phyloP scores from a whole-genome alignment of 2,797 vertebrate species.

The Xenopus petersii region DNA sequence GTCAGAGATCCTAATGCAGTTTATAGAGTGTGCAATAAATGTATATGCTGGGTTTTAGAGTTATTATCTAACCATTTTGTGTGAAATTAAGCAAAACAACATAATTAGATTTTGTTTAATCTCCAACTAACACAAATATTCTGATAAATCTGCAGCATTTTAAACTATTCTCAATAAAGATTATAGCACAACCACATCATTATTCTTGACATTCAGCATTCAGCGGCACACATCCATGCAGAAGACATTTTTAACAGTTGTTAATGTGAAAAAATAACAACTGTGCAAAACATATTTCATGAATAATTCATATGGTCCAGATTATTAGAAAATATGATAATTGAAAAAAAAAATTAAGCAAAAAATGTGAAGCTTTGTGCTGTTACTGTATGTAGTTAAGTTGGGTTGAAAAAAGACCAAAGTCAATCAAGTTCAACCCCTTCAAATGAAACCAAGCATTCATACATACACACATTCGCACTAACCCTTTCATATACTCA shows the following conservation, averaged over 20 bases:
- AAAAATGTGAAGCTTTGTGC: no score
- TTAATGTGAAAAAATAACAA: slow-evolving; percentile 49
- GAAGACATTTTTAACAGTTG: slow-evolving; percentile 49
- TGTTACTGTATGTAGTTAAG: no score
- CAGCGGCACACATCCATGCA: slow-evolving; percentile 30
- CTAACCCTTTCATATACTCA: no score
- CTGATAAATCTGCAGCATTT: slow-evolving; percentile 45
- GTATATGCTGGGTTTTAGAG: slow-evolving; percentile 8
- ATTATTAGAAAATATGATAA: slow-evolving; percentile 51
- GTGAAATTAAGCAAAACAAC: slow-evolving; percentile 28
- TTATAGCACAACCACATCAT: slow-evolving; percentile 43
- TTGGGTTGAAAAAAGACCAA: no score
- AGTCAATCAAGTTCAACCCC: no score
- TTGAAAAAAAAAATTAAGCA: no score
- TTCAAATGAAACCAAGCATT: no score
- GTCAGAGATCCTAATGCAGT: background rate
- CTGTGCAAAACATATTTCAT: slow-evolving; percentile 50
- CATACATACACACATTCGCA: no score
- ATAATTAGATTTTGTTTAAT: slow-evolving; percentile 48
- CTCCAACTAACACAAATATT: slow-evolving; percentile 43
- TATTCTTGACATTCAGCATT: slow-evolving; percentile 52
- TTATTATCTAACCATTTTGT: slow-evolving; percentile 38
- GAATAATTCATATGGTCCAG: slow-evolving; percentile 51
- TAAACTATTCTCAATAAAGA: slow-evolving; percentile 46
- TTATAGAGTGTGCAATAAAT: background rate